Percentiles rank a stretch among this genome's conserved stretches.
Evolutionary conservation across 2,888 invertebrate genomes (phyloP).

Genomic region (Ophion ellenae): DNA sequence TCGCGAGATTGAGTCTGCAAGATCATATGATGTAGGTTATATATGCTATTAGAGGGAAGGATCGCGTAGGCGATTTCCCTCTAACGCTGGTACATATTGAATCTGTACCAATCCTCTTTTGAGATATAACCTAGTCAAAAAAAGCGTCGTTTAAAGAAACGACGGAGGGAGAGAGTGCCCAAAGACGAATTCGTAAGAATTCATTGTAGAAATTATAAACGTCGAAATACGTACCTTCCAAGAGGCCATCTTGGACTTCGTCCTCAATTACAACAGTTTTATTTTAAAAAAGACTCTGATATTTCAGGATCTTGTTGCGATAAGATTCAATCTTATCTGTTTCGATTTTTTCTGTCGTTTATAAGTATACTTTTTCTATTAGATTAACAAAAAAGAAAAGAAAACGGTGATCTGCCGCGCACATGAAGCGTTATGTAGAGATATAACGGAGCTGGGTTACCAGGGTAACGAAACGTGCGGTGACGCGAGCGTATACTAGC

Average conservation of each 20-base stretch:
- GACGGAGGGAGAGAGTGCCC: not conserved
- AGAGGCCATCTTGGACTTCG: too few relatives aligned
- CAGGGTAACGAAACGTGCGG: not conserved
- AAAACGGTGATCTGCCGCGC: not conserved
- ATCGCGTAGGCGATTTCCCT: not conserved
- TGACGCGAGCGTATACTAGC: not conserved
- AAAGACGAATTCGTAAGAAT: too few relatives aligned
- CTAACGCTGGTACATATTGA: not conserved
- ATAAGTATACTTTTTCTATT: too few relatives aligned
- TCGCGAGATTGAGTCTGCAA: conserved; percentile 42
- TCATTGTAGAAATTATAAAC: too few relatives aligned
- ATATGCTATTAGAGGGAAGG: not conserved
- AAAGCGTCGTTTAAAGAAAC: too few relatives aligned
- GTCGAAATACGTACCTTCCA: too few relatives aligned
- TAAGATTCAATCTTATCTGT: not conserved
- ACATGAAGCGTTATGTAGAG: not conserved
- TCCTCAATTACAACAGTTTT: not conserved
- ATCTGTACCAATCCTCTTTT: too few relatives aligned
- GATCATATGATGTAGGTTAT: conserved; percentile 47
- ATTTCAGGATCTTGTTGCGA: not conserved
- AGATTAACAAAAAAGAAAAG: too few relatives aligned
- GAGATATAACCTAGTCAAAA: too few relatives aligned
- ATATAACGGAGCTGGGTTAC: not conserved
- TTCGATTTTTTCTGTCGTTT: not conserved
- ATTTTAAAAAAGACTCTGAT: not conserved